Conservation (phyloP, 2,797 vertebrate species). For the Dicrostonyx torquatus region DNA sequence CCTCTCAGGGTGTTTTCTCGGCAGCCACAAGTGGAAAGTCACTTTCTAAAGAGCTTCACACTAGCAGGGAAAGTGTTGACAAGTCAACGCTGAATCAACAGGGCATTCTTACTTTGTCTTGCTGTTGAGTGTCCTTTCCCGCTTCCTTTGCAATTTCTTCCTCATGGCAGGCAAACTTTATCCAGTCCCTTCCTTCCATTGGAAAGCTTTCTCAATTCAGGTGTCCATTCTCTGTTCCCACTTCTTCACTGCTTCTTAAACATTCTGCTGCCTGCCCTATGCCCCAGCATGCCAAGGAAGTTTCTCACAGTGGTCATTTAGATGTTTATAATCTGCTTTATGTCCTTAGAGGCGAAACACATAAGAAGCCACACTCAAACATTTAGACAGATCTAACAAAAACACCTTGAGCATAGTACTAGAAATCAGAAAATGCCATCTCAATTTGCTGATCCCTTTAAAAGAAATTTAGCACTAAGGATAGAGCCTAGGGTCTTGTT, state of each 20-base stretch:
- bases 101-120: neutral
- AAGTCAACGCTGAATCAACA: constrained; percentile 46
- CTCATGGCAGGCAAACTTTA: neutral
- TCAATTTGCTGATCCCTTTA: neutral
- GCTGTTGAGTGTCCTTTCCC: neutral
- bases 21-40: constrained; percentile 3
- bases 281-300: neutral
- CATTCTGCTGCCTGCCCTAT: neutral
- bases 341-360: constrained; percentile 14
- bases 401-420: neutral
- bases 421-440: constrained; percentile 44
- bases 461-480: neutral
- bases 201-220: neutral
- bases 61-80: constrained; percentile 54
- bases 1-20: neutral
- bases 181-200: neutral
- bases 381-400: neutral
- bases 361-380: neutral
- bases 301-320: constrained; percentile 15
- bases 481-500: neutral
- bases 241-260: constrained; percentile 36
- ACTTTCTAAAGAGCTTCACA: constrained; percentile 28
- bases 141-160: neutral
- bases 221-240: neutral
- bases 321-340: neutral